Base-by-base conservation (phyloP, 2,113 vertebrate genomes). In the Marmota flaviventris region DNA sequence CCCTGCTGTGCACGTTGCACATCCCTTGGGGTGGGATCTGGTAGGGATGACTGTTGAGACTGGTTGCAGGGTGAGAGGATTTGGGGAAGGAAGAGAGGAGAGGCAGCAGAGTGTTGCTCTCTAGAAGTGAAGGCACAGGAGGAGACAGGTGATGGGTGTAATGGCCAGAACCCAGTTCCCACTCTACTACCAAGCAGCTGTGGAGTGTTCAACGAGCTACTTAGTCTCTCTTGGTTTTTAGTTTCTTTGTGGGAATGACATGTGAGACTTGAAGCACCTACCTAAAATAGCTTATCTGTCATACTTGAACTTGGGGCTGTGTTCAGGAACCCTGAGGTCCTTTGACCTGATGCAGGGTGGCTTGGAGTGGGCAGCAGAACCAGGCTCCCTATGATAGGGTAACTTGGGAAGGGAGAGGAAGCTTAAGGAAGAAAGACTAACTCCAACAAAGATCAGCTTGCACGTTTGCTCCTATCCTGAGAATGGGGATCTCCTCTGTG, bases 401-500 rank as follows among this genome's bases (percentile, higher is more conserved):
- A 24, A 48, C 24, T 25, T 34, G 8, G 85, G 73, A 75, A 76
- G 8, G 29, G 65, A 24, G 29, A 58, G 45, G 73, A 82, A 83
- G 9, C 29, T 53, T 79, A 37, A 77, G 67, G 72, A 82, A 27
- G 61, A 78, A 69, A 89, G 85, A 42, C 25, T 53, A n/a, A 29
- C 9, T 61, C 29, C 51, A 37, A 53, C 11, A 29, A 20, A 67
- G 39, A 42, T 63, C 32, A 61, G 39, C 65, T 63, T 70, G 63
- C 45, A 11, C 25, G 16, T 86, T 83, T 88, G 69, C 65, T 79
- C 25, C 14, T 91, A 94, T 82, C 45, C 34, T 65, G 42, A 75
- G 91, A 94, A 85, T 56, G 27, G 37, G 18, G 12, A 17, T 85
- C 69, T 89, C 61, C 70, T 86, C 87, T 93, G n/a, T 85, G 82